Conservation (phyloP, 2,113 vertebrate genomes). For the Syngnathus floridae region DNA sequence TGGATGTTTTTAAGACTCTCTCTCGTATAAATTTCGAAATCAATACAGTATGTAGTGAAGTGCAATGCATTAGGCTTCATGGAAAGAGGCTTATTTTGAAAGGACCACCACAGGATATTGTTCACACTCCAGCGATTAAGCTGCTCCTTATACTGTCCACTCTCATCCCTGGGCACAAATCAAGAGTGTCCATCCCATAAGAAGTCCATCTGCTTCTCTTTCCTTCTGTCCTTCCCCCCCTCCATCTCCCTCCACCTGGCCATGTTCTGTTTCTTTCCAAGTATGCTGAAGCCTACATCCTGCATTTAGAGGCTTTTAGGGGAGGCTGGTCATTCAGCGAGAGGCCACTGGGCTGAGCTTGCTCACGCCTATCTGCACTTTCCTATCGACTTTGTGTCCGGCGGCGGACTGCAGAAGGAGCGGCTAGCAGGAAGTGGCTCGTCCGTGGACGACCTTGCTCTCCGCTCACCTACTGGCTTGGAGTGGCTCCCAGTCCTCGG, state of each 20-base stretch:
- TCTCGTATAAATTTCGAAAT: too few species aligned
- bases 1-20: too few species aligned
- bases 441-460: constrained; percentile 79
- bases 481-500: constrained; percentile 75
- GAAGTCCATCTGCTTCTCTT: constrained; percentile 51
- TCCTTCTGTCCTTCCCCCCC: constrained; percentile 18
- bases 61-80: background rate
- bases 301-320: constrained; percentile 72
- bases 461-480: constrained; percentile 74
- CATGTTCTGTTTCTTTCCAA: constrained; percentile 40
- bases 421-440: constrained; percentile 62
- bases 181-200: constrained; percentile 30
- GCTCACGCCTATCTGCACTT: constrained; percentile 62
- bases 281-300: constrained; percentile 64
- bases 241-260: constrained; percentile 47
- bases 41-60: background rate
- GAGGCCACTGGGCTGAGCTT: constrained; percentile 55
- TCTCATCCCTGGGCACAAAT: constrained; percentile 35
- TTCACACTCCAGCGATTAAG: constrained; percentile 25
- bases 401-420: constrained; percentile 44
- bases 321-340: constrained; percentile 64
- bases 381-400: constrained; percentile 54
- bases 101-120: background rate
- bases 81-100: background rate
- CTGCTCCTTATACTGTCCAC: constrained; percentile 26